phyloP scores from a whole-genome alignment of 1,140 invertebrate species.

The Melitaea cinxia region DNA sequence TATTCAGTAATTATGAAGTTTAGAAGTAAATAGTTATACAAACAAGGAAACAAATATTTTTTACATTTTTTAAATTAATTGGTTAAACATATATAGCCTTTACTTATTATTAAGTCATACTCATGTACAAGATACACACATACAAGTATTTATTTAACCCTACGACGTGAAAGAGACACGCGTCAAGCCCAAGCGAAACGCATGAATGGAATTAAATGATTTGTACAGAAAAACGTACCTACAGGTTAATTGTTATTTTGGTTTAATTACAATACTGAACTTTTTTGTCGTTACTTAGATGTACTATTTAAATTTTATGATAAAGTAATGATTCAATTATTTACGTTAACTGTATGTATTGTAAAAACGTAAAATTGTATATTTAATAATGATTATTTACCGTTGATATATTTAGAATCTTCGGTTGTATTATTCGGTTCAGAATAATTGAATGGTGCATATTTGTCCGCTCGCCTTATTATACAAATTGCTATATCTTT shows the following conservation, averaged over 20 bases:
- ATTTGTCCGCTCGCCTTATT: constrained; percentile 64
- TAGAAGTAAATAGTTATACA: too few species aligned
- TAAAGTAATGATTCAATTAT: too few species aligned
- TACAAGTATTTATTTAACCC: constrained; percentile 26
- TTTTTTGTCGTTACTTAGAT: not conserved
- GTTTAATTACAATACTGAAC: constrained; percentile 8
- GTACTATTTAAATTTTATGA: not conserved
- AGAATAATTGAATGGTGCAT: constrained; percentile 70
- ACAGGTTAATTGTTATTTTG: constrained; percentile 19
- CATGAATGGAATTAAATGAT: constrained; percentile 38
- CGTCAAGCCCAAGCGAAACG: constrained; percentile 40
- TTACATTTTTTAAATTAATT: too few species aligned
- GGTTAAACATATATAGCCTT: too few species aligned
- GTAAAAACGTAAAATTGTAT: not conserved
- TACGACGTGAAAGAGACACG: constrained; percentile 32
- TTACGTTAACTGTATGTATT: too few species aligned
- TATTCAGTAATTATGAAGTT: too few species aligned
- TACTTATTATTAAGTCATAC: too few species aligned
- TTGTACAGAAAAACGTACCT: constrained; percentile 26
- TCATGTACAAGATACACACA: too few species aligned
- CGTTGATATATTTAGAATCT: constrained; percentile 24
- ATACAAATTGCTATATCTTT: constrained; percentile 76
- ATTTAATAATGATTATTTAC: constrained; percentile 1
- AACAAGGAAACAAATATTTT: too few species aligned
- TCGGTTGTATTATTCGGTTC: constrained; percentile 31